Evolutionary conservation across 2,888 invertebrate genomes (phyloP).

Genomic region (Clistopyga incitator): DNA sequence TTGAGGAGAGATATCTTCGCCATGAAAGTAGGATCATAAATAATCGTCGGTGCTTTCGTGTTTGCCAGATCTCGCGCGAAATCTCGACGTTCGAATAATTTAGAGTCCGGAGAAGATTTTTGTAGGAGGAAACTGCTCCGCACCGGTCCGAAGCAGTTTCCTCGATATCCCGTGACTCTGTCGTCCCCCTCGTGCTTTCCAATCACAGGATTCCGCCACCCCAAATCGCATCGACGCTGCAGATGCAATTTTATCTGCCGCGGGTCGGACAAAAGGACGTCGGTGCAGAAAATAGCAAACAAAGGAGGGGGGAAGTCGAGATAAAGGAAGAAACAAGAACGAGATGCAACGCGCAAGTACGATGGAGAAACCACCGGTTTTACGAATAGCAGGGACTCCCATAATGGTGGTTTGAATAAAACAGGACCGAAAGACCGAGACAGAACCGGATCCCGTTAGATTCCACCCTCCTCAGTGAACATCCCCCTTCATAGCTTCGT

Average conservation of each 20-base stretch:
- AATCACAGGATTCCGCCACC: conserved; percentile 40
- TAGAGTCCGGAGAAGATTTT: not conserved
- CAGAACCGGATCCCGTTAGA: conserved; percentile 1
- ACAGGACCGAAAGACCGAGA: conserved; percentile 10
- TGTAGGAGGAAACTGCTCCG: not conserved
- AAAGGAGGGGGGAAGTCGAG: conserved; percentile 3
- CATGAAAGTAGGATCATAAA: not conserved
- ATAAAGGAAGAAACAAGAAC: conserved; percentile 21
- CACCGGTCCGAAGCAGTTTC: conserved; percentile 9
- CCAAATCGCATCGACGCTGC: conserved; percentile 52
- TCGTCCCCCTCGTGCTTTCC: conserved; percentile 35
- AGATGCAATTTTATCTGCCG: conserved; percentile 52
- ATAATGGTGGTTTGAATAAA: conserved; percentile 26
- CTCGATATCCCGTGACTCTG: not conserved
- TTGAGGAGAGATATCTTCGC: not conserved
- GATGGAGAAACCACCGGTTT: not conserved
- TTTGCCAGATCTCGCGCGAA: conserved; percentile 4
- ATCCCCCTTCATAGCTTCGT: conserved; percentile 10
- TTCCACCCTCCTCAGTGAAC: not conserved
- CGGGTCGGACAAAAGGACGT: conserved; percentile 20
- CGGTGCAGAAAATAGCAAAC: conserved; percentile 23
- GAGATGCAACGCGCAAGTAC: conserved; percentile 7
- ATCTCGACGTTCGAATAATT: conserved; percentile 10
- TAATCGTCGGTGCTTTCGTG: not conserved
- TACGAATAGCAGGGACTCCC: conserved; percentile 1